Base-by-base conservation (phyloP, 2,797 vertebrate genomes). In the Alectoris magna region DNA sequence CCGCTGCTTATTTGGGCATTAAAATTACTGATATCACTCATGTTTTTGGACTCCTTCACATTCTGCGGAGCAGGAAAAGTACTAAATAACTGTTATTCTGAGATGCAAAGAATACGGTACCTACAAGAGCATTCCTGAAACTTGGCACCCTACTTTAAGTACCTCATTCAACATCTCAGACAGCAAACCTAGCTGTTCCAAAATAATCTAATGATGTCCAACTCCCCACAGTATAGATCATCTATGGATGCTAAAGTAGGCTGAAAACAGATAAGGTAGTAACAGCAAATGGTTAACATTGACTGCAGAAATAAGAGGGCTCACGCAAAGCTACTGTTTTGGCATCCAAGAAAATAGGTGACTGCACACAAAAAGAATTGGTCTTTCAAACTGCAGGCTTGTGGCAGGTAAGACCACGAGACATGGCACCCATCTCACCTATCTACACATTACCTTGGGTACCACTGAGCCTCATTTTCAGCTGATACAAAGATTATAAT, bases 391-490 rank as follows among this genome's bases (percentile, higher is more conserved):
- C 49, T 16, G 66, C 23, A 84, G 55, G n/a, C 55, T 14, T 67
- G 11, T 29, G 78, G 38, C 31, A 53, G 23, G 46, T 1, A 2
- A 83, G 21, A 71, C 16, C 22, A 39, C 1, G 7, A 10, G 10
- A 63, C 43, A 7, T 2, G 22, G 19, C 18, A 68, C 38, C 3
- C 3, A 10, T 2, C 0, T 56, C 15, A 41, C 29, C 43, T 62
- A 6, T 67, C 70, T 62, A 27, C 31, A 39, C 0, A 53, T 3
- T 2, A 1, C 9, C 31, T 17, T 36, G 5, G 6, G 23, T 11
- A 34, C 34, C 62, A 41, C 66, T 15, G 23, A 89, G 29, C 16
- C 69, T 31, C 16, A 12, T 38, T 64, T 41, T 60, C 51, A 68
- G 62, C 27, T 34, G 3, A 16, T 1, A 4, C 1, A 36, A 49